Evolutionary conservation across 2,888 invertebrate species (phyloP).

Genomic region (Zaprionus lineosus): DNA sequence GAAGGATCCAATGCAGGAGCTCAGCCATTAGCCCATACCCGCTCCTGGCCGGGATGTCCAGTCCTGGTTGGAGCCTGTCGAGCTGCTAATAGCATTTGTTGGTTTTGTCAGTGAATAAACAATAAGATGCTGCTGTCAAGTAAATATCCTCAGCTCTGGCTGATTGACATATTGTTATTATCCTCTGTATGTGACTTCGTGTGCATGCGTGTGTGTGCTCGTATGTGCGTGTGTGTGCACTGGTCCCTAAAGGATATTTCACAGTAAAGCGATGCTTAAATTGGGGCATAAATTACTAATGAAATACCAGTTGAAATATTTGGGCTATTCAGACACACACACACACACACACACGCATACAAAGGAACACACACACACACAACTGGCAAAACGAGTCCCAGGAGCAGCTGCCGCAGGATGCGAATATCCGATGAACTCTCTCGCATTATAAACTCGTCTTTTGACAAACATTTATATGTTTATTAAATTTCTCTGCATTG

Average conservation of each 20-base stretch:
- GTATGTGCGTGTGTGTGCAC: not conserved
- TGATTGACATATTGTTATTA: conserved; percentile 22
- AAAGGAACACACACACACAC: not conserved
- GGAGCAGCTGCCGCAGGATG: not conserved
- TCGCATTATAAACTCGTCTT: conserved; percentile 2
- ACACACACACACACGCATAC: not conserved
- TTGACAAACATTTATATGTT: too few species aligned
- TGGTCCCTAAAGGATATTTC: not conserved
- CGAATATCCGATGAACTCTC: conserved; percentile 1
- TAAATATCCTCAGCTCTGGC: not conserved
- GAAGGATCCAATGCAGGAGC: too few species aligned
- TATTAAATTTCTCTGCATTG: conserved; percentile 11
- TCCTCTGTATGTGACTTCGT: not conserved
- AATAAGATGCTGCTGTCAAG: conserved; percentile 19
- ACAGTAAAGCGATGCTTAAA: conserved; percentile 19
- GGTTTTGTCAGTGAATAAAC: conserved; percentile 17
- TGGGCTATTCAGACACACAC: not conserved
- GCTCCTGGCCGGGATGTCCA: not conserved
- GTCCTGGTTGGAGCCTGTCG: not conserved
- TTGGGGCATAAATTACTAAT: conserved; percentile 31
- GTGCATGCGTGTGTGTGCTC: not conserved
- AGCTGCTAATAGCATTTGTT: not conserved
- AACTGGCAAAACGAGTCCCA: not conserved
- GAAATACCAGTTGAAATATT: conserved; percentile 13
- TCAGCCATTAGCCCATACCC: too few species aligned